Evolutionary conservation across 2,113 vertebrate genomes (phyloP).

Genomic region (Rhynchopsitta pachyrhyncha): DNA sequence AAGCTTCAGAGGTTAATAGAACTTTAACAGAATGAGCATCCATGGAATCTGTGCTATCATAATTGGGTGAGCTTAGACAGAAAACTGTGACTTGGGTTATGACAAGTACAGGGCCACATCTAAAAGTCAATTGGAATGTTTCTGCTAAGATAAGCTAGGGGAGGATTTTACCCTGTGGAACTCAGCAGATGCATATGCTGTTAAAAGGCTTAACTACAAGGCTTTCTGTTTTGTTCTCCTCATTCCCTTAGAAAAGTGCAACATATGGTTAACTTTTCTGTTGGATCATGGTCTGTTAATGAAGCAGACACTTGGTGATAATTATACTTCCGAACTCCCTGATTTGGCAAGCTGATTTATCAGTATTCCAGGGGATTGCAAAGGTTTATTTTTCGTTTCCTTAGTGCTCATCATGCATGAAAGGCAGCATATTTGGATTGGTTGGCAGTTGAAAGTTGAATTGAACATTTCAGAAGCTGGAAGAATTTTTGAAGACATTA

Average conservation of each 20-base stretch:
- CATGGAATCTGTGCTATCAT: accelerated
- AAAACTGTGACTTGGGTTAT: accelerated
- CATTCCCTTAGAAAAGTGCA: neutral
- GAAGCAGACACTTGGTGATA: neutral
- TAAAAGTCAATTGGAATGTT: neutral
- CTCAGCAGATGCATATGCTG: neutral
- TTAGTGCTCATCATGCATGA: neutral
- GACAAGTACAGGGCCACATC: neutral
- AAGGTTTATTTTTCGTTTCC: conserved; percentile 31
- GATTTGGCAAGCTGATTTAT: conserved; percentile 20
- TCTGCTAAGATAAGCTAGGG: neutral
- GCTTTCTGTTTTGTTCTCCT: neutral
- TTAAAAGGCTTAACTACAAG: neutral
- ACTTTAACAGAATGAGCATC: neutral
- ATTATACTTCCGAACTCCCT: neutral
- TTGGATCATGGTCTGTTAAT: neutral
- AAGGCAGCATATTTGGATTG: conserved; percentile 52
- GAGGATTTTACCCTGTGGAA: neutral
- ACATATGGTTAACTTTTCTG: neutral
- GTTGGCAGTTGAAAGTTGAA: conserved; percentile 52
- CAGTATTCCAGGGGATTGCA: neutral
- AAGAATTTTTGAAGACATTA: conserved; percentile 51
- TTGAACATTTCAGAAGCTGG: conserved; percentile 50
- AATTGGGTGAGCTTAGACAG: neutral
- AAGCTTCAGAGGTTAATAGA: neutral